These are phyloP conservation scores for Pteronotus mesoamericanus DNA, from an alignment of 2,797 vertebrate species.

Conservation along the genomic window DNA sequence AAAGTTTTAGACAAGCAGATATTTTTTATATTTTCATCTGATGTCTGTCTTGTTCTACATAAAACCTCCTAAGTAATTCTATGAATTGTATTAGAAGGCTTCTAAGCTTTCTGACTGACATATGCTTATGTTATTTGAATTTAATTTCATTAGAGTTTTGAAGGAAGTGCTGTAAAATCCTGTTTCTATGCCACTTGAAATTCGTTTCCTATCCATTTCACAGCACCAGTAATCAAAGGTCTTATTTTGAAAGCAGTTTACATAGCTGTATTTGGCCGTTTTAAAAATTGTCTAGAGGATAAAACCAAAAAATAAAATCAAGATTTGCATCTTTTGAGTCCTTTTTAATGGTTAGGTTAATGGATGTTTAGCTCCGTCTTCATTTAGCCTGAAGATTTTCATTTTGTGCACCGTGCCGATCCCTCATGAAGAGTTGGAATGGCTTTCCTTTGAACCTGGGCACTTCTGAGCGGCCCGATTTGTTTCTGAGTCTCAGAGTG, in stretches of 20 bases:
- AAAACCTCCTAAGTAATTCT: conserved; percentile 21
- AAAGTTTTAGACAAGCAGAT: not conserved
- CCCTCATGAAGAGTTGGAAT: not conserved
- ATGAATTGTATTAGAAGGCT: conserved; percentile 9
- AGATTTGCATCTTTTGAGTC: not conserved
- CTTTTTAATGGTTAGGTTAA: not conserved
- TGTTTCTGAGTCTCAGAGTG: not conserved
- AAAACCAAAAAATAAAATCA: not conserved
- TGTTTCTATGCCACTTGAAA: not conserved
- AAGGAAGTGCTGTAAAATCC: not conserved
- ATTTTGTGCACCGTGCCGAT: not conserved
- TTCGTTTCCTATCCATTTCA: not conserved
- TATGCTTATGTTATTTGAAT: not conserved
- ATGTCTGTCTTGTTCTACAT: conserved; percentile 6
- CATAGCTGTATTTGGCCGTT: not conserved
- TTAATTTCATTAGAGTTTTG: conserved; percentile 13
- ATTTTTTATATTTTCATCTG: conserved; percentile 24
- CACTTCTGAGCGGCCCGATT: not conserved
- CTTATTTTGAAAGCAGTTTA: not conserved
- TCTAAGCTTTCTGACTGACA: conserved; percentile 16
- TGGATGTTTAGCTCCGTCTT: not conserved
- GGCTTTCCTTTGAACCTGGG: not conserved
- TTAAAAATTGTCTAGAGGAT: not conserved
- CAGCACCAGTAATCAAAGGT: not conserved
- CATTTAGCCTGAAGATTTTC: not conserved